Conservation (phyloP, 2,797 vertebrate species). For the Hipposideros larvatus region DNA sequence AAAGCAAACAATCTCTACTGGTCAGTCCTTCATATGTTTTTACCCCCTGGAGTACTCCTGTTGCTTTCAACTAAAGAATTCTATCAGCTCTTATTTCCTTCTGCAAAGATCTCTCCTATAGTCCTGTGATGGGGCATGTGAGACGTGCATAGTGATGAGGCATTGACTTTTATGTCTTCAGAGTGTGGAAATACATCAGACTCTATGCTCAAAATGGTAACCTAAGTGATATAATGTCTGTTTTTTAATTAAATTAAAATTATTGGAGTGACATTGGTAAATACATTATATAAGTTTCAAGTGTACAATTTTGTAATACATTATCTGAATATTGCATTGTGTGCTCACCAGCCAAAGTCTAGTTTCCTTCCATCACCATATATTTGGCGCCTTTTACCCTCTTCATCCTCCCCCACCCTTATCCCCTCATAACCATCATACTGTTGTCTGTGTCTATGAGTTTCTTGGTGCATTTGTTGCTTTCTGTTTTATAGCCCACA, state of each 20-base stretch:
- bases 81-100: slow-evolving; percentile 51
- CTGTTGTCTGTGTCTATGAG: neutral
- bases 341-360: neutral
- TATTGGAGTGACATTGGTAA: neutral
- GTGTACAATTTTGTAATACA: neutral
- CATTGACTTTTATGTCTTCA: slow-evolving; percentile 41
- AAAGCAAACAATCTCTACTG: neutral
- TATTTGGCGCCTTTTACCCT: neutral
- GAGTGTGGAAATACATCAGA: slow-evolving; percentile 20
- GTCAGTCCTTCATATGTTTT: neutral
- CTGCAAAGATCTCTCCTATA: neutral
- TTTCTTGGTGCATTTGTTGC: neutral
- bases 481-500: neutral
- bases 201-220: slow-evolving; percentile 36
- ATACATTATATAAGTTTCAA: neutral
- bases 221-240: neutral
- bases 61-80: slow-evolving; percentile 38
- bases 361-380: neutral
- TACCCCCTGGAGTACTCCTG: neutral
- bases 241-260: slow-evolving; percentile 1
- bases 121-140: neutral
- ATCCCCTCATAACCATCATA: neutral
- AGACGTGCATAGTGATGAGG: neutral
- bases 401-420: too few species aligned
- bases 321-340: neutral